phyloP scores from a whole-genome alignment of 2,888 invertebrate species.

The Monochamus alternatus region DNA sequence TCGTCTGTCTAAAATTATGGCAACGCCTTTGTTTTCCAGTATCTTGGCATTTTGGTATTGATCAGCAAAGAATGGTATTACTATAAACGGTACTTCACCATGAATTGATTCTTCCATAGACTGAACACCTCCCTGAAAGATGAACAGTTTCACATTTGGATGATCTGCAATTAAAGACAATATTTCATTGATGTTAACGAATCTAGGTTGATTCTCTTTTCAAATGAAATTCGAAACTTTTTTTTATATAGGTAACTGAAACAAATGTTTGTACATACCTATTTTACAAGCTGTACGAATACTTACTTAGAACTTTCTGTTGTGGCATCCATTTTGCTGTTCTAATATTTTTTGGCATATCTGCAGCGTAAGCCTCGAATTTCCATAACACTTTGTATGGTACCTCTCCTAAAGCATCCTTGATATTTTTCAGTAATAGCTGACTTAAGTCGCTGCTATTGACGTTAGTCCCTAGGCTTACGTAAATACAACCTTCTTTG shows the following conservation, averaged over 20 bases:
- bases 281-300: too few species aligned
- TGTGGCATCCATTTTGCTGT: conserved; percentile 47
- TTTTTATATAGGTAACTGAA: too few species aligned
- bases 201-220: too few species aligned
- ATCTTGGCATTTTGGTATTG: conserved; percentile 53
- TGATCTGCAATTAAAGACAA: conserved; percentile 33
- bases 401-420: conserved; percentile 46
- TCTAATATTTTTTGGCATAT: conserved; percentile 42
- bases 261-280: too few species aligned
- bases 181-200: neutral
- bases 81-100: conserved; percentile 67
- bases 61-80: conserved; percentile 66
- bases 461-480: conserved; percentile 66
- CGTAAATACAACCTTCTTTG: conserved; percentile 62
- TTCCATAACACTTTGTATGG: conserved; percentile 51
- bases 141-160: conserved; percentile 43
- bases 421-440: conserved; percentile 58
- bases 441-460: conserved; percentile 61
- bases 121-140: conserved; percentile 60
- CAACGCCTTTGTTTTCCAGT: conserved; percentile 21
- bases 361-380: conserved; percentile 38
- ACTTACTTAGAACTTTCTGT: conserved; percentile 46
- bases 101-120: conserved; percentile 68
- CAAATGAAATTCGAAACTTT: too few species aligned
- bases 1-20: neutral